These are phyloP conservation scores for Sander vitreus DNA, from an alignment of 2,113 vertebrate species.

Conservation along the genomic window DNA sequence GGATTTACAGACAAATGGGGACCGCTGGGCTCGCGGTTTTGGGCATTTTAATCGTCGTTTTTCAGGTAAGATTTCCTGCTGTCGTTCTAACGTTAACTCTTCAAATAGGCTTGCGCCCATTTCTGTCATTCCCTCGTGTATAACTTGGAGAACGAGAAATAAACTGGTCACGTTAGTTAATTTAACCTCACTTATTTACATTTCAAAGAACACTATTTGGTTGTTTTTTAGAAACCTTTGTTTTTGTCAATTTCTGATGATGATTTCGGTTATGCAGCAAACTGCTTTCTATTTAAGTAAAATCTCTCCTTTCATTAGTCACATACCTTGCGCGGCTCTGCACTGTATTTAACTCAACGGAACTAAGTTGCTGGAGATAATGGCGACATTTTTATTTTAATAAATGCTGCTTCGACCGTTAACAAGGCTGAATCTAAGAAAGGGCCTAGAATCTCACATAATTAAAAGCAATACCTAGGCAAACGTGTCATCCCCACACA, in stretches of 20 bases:
- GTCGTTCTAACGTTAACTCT: background rate
- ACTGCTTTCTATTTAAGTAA: background rate
- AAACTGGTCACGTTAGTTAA: background rate
- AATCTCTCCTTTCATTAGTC: no score
- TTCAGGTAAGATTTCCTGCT: constrained; percentile 74
- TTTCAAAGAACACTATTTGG: background rate
- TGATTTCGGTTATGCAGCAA: background rate
- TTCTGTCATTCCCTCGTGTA: background rate
- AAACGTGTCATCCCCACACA: no score
- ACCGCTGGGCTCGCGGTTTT: constrained; percentile 47
- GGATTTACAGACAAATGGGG: constrained; percentile 57
- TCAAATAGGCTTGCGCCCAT: background rate
- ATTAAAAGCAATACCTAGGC: background rate
- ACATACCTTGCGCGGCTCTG: background rate
- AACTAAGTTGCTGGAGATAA: background rate
- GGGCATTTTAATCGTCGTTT: constrained; percentile 55
- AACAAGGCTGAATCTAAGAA: background rate
- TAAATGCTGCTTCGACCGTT: no score
- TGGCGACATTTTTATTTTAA: no score
- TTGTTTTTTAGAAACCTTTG: background rate
- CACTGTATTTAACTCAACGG: background rate
- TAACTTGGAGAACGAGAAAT: background rate
- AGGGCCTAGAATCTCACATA: rapidly evolving
- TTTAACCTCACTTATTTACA: background rate
- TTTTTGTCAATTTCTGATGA: background rate